Percentiles rank a stretch among this genome's conserved stretches.
Evolutionary conservation across 2,113 vertebrate genomes (phyloP).

Genomic region (Corythornis vintsioides): DNA sequence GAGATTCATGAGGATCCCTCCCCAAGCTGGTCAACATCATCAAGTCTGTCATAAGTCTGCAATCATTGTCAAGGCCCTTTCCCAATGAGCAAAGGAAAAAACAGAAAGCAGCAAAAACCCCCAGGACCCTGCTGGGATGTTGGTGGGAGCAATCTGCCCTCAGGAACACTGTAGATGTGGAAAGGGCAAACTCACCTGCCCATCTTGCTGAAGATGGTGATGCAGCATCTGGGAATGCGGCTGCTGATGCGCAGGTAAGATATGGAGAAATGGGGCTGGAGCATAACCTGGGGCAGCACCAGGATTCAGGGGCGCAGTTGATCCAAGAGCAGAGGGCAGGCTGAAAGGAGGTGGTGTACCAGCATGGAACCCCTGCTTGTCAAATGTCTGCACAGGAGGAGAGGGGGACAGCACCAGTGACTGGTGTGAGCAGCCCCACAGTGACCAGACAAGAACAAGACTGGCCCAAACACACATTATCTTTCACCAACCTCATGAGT

Average conservation of each 20-base stretch:
- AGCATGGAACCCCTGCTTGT: constrained; percentile 97
- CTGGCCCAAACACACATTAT: not conserved
- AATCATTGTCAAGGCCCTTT: not conserved
- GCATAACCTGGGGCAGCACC: constrained; percentile 88
- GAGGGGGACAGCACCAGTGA: not conserved
- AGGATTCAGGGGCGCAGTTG: constrained; percentile 88
- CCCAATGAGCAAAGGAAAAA: not conserved
- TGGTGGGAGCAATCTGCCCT: not conserved
- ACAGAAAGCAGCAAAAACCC: not conserved
- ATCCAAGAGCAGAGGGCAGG: constrained; percentile 92
- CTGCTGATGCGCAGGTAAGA: constrained; percentile 94
- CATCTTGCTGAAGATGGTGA: constrained; percentile 83
- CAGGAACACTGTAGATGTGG: not conserved
- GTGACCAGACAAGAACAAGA: not conserved
- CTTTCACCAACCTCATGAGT: not conserved
- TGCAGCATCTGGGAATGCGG: constrained; percentile 95
- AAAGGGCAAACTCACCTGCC: constrained; percentile 70
- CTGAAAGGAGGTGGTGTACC: constrained; percentile 92
- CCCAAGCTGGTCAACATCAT: not conserved
- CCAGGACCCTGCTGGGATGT: not conserved
- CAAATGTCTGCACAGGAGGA: constrained; percentile 80
- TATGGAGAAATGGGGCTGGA: constrained; percentile 90
- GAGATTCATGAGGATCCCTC: not conserved
- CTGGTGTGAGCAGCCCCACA: not conserved
- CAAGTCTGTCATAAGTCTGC: not conserved